phyloP scores from a whole-genome alignment of 2,113 vertebrate species.

The Limanda limanda region DNA sequence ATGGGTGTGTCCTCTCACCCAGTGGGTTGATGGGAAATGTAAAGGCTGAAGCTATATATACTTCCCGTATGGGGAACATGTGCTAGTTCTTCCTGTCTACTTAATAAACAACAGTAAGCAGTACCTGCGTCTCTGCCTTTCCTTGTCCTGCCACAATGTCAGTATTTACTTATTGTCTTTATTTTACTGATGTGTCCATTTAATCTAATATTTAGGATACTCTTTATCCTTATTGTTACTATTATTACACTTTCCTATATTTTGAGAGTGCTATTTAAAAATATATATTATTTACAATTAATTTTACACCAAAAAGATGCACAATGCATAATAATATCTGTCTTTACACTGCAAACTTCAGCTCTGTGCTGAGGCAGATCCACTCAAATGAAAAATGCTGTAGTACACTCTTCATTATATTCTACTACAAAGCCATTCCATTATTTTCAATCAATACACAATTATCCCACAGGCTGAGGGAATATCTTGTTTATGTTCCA shows the following conservation, averaged over 20 bases:
- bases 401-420: constrained; percentile 69
- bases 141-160: too few species aligned
- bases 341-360: constrained; percentile 7
- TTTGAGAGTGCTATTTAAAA: background rate
- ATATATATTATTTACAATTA: background rate
- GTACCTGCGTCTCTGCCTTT: too few species aligned
- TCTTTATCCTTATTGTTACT: background rate
- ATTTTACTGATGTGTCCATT: too few species aligned
- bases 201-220: background rate
- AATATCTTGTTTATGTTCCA: constrained; percentile 74
- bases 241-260: background rate
- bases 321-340: background rate
- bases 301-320: background rate
- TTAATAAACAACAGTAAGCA: too few species aligned
- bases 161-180: background rate
- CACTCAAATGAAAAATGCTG: constrained; percentile 57
- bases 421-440: constrained; percentile 64
- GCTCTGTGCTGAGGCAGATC: constrained; percentile 12
- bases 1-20: too few species aligned
- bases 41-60: too few species aligned
- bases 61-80: too few species aligned
- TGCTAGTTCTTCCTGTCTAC: too few species aligned
- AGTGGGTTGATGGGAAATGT: too few species aligned
- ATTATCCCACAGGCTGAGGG: constrained; percentile 67
- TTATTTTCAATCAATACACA: constrained; percentile 78